Percentiles rank a stretch among this genome's conserved stretches.
Conservation (phyloP, 2,888 invertebrate genomes). For the Acanthosepion pharaonis region DNA sequence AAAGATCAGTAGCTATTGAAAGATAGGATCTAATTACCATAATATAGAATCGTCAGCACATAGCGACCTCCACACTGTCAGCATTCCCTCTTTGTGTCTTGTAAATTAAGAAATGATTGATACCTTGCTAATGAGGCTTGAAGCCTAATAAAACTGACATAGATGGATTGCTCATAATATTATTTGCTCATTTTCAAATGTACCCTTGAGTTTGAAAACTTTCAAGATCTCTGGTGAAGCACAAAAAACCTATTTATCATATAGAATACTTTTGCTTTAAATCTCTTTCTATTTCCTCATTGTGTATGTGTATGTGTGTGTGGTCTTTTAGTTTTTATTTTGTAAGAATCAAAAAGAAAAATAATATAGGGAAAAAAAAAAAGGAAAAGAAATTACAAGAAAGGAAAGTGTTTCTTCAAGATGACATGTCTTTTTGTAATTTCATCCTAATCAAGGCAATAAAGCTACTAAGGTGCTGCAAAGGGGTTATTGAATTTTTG, state of each 20-base stretch:
- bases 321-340: too few relatives aligned
- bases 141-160: conserved; percentile 13
- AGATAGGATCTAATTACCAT: too few relatives aligned
- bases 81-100: background rate
- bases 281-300: background rate
- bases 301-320: too few relatives aligned
- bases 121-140: conserved; percentile 17
- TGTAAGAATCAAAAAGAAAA: too few relatives aligned
- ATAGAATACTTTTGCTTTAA: background rate
- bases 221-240: background rate
- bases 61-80: background rate
- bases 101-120: conserved; percentile 33
- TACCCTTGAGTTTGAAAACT: background rate
- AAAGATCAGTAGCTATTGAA: too few relatives aligned
- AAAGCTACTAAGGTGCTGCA: too few relatives aligned
- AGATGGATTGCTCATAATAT: background rate
- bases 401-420: too few relatives aligned
- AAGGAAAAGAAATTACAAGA: too few relatives aligned
- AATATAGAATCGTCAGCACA: background rate
- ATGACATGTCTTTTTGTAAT: too few relatives aligned
- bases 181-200: conserved; percentile 20
- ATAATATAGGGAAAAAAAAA: too few relatives aligned
- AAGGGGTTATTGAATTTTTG: too few relatives aligned
- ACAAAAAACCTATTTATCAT: background rate
- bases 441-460: too few relatives aligned